These are phyloP conservation scores for Omphaloscelis lunosa DNA, from an alignment of 2,888 invertebrate species.

Conservation along the genomic window DNA sequence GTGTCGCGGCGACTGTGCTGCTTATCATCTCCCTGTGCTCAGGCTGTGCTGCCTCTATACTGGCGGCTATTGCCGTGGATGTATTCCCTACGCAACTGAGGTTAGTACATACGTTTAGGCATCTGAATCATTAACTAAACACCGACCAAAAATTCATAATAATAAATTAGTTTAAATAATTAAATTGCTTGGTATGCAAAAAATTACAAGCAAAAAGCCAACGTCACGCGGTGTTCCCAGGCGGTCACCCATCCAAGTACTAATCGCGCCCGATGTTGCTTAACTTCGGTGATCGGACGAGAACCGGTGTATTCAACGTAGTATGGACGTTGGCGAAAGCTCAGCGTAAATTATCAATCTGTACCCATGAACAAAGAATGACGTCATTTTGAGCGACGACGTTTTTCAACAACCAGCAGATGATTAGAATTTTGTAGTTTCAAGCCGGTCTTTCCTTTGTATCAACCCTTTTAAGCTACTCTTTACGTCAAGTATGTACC, in stretches of 20 bases:
- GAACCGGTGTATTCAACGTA: constrained; percentile 87
- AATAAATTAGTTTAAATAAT: not conserved
- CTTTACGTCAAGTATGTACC: too few species aligned
- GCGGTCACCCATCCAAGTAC: constrained; percentile 87
- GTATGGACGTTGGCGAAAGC: constrained; percentile 79
- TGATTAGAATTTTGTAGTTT: not conserved
- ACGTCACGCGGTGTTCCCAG: constrained; percentile 81
- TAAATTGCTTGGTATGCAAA: not conserved
- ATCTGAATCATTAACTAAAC: not conserved
- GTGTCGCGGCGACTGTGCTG: constrained; percentile 80
- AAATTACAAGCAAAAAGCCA: constrained; percentile 65
- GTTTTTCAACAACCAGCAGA: not conserved
- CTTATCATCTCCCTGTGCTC: constrained; percentile 84
- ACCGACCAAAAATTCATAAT: not conserved
- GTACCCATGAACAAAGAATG: not conserved
- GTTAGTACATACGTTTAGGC: too few species aligned
- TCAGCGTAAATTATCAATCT: rapidly evolving
- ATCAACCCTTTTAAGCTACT: rapidly evolving
- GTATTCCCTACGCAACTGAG: constrained; percentile 86
- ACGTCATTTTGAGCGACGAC: not conserved
- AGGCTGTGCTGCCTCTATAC: constrained; percentile 86
- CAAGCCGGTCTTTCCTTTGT: too few species aligned
- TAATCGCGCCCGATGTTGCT: constrained; percentile 88
- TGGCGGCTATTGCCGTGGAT: constrained; percentile 86
- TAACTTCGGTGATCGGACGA: constrained; percentile 89